Percentiles rank a stretch among this genome's conserved stretches.
phyloP scores from a whole-genome alignment of 2,113 vertebrate genomes.

The Oreotrochilus melanogaster region DNA sequence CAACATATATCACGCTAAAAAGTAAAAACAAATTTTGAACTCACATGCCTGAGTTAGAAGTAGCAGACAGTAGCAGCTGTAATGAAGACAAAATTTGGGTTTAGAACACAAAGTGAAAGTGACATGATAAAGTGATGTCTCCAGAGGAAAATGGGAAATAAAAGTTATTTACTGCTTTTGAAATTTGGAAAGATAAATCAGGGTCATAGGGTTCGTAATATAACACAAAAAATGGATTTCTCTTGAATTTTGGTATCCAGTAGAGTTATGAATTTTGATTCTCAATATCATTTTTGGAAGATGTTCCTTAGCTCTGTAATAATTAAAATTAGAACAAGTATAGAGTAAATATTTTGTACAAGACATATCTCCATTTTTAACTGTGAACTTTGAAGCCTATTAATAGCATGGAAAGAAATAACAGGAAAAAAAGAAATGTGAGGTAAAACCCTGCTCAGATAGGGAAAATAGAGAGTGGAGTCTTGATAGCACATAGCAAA shows the following conservation, averaged over 20 bases:
- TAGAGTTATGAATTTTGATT: not conserved
- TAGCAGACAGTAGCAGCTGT: not conserved
- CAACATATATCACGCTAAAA: not conserved
- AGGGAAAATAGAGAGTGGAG: not conserved
- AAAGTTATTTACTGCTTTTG: not conserved
- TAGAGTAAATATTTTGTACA: not conserved
- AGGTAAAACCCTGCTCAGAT: not conserved
- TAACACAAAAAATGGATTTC: not conserved
- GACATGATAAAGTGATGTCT: not conserved
- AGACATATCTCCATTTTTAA: not conserved
- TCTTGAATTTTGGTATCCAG: not conserved
- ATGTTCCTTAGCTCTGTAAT: not conserved
- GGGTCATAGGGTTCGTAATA: not conserved
- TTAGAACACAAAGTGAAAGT: not conserved
- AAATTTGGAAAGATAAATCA: not conserved
- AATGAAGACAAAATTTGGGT: not conserved
- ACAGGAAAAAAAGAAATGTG: not conserved
- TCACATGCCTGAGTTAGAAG: not conserved
- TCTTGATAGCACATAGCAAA: not conserved
- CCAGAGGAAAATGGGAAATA: not conserved
- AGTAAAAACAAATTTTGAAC: not conserved
- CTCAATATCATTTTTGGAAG: not conserved
- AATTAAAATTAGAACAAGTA: not conserved
- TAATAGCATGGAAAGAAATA: not conserved
- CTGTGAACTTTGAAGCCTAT: not conserved